Evolutionary conservation across 2,888 invertebrate species (phyloP).

Genomic region (Oxystoma pomonae): DNA sequence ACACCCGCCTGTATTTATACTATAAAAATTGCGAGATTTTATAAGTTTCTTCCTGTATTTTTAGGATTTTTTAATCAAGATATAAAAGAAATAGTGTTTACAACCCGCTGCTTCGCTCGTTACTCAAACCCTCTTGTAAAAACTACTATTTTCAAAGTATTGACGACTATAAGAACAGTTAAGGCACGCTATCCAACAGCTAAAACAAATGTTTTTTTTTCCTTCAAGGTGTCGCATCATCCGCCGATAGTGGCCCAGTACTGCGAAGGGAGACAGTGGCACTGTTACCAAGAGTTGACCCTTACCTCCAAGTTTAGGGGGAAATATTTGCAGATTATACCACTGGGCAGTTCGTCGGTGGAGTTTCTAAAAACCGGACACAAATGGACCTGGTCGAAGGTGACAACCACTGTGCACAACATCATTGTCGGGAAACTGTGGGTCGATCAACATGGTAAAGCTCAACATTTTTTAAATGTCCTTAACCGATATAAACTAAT

Average conservation of each 20-base stretch:
- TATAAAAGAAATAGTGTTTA: too few relatives aligned
- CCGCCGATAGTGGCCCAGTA: constrained; percentile 97
- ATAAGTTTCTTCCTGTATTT: too few relatives aligned
- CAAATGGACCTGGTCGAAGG: constrained; percentile 97
- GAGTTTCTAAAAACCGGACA: constrained; percentile 65
- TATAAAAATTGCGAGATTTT: too few relatives aligned
- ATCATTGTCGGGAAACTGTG: constrained; percentile 99
- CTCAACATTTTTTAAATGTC: not conserved
- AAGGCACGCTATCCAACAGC: too few relatives aligned
- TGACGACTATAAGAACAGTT: too few relatives aligned
- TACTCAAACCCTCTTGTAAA: too few relatives aligned
- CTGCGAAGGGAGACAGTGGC: constrained; percentile 90
- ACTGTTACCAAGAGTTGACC: constrained; percentile 97
- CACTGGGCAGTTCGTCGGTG: constrained; percentile 69
- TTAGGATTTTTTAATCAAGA: too few relatives aligned
- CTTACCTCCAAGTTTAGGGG: constrained; percentile 99
- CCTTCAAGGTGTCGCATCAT: constrained; percentile 95
- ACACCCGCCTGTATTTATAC: too few relatives aligned
- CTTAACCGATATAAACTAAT: constrained; percentile 2
- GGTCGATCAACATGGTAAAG: constrained; percentile 92
- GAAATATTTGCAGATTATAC: constrained; percentile 90
- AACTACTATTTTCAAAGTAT: too few relatives aligned
- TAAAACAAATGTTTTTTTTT: too few relatives aligned
- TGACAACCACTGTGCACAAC: constrained; percentile 98
- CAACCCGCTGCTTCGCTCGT: too few relatives aligned